Evolutionary conservation across 2,888 invertebrate species (phyloP), one percentile per base, ranked within the genome.

Genomic region (Carcina quercana): DNA sequence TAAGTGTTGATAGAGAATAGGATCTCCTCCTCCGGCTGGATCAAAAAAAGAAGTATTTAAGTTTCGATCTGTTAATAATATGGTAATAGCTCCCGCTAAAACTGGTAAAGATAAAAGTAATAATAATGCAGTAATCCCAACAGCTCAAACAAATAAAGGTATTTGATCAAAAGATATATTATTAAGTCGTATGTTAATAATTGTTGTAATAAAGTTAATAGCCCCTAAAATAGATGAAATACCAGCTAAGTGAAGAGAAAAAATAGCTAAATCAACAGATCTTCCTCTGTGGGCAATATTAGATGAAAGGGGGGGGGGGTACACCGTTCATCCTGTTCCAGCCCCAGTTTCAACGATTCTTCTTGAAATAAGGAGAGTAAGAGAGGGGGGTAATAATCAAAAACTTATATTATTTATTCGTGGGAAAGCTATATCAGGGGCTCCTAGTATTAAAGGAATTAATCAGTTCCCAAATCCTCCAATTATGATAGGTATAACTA

Each of bases 321-420:
- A 92, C 7, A 92, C 86, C 25, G 92, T 92, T 88, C 93, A 93
- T 31, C 92, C 92, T 25, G 92, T 92, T 36, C 92, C 92, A 29
- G 87, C 88, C 33, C 92, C 92, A 48, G 75, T 86, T 85, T 90
- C 89, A 38, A 89, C 86, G 53, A 90, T 71, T 52, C 86, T 86
- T 51, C 90, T 89, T 32, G 83, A 72, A 55, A 90, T 63, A 63
- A 92, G 54, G 26, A 93, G 46, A n/a, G 85, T 79, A 51, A 93
- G 51, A 6, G 91, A 89, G 0, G 91, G 89, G 0, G 90, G 90
- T n/a, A 93, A 43, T 33, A 94, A 43, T 86, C 93, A 93, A 83
- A 93, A 94, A 66, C 92, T 92, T 87, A 93, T 89, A 83, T 92
- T 93, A 87, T 94, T 94, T 86, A 94, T 86, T 59, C 92, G 92